A percentile compares a stretch with the other conserved stretches of the same genome.
These are phyloP conservation scores for Todiramphus chloris DNA, from an alignment of 2,113 vertebrate species.

Conservation along the genomic window DNA sequence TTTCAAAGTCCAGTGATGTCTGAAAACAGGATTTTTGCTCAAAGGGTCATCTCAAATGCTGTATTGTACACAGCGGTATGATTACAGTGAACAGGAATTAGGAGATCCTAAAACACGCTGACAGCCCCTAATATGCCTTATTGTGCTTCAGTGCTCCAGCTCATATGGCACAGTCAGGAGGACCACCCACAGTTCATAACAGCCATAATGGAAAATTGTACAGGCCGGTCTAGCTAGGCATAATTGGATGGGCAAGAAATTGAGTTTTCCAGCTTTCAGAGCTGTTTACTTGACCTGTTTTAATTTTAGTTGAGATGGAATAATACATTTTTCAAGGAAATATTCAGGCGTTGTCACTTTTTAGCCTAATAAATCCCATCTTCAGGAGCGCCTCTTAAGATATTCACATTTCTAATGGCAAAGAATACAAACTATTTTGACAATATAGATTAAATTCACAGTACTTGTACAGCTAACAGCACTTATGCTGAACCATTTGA, in stretches of 20 bases:
- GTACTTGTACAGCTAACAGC: background rate
- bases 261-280: slow-evolving; percentile 63
- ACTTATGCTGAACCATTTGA: slow-evolving; percentile 7
- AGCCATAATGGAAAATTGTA: slow-evolving; percentile 74
- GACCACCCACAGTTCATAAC: slow-evolving; percentile 74
- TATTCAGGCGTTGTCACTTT: background rate
- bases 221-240: slow-evolving; percentile 64
- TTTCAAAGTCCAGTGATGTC: background rate
- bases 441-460: background rate
- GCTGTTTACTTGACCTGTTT: slow-evolving; percentile 53
- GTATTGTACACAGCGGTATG: background rate
- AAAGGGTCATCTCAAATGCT: background rate
- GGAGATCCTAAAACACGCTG: slow-evolving; percentile 64
- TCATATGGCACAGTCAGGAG: slow-evolving; percentile 61
- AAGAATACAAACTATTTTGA: background rate
- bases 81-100: slow-evolving; percentile 42
- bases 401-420: background rate
- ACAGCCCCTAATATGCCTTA: slow-evolving; percentile 49
- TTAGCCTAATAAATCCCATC: slow-evolving; percentile 33
- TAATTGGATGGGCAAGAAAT: slow-evolving; percentile 73
- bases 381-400: background rate
- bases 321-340: background rate
- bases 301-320: slow-evolving; percentile 37
- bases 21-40: background rate
- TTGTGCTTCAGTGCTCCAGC: slow-evolving; percentile 65